Conservation (phyloP, 2,888 invertebrate species). For the Scelioninae gen. 2 region DNA sequence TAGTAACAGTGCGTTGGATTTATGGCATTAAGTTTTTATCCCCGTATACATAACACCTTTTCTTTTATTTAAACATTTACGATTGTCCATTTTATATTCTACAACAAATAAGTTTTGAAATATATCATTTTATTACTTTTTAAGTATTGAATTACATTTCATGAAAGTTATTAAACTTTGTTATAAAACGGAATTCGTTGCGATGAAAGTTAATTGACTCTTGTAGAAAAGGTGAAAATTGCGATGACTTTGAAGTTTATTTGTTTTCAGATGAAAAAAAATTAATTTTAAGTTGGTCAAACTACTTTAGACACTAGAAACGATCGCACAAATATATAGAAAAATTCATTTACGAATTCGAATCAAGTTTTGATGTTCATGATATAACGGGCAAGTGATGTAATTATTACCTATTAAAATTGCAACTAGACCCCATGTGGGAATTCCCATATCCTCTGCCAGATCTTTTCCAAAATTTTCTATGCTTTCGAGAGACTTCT, state of each 20-base stretch:
- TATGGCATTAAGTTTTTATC: too few species aligned
- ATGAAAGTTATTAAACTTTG: not conserved
- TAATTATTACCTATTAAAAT: slow-evolving; percentile 83
- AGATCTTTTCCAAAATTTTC: slow-evolving; percentile 79
- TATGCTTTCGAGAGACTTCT: slow-evolving; percentile 71
- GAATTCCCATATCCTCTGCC: slow-evolving; percentile 85
- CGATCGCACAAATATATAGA: not conserved
- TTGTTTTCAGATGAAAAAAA: not conserved
- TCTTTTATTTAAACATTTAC: too few species aligned
- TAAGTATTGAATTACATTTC: not conserved
- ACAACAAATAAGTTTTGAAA: not conserved
- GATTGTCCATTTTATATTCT: slow-evolving; percentile 2
- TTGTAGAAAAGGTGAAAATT: not conserved
- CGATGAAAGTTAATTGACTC: not conserved
- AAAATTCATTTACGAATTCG: not conserved
- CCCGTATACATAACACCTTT: too few species aligned
- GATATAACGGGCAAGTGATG: not conserved
- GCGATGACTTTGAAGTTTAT: not conserved
- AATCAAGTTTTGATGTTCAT: not conserved
- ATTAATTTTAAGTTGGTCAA: not conserved
- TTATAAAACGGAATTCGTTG: not conserved
- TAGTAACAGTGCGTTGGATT: too few species aligned
- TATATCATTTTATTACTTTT: too few species aligned
- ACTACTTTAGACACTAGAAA: not conserved
- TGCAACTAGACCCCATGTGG: slow-evolving; percentile 89